Conservation (phyloP, 2,797 vertebrate species). For the Sebastes goodei region DNA sequence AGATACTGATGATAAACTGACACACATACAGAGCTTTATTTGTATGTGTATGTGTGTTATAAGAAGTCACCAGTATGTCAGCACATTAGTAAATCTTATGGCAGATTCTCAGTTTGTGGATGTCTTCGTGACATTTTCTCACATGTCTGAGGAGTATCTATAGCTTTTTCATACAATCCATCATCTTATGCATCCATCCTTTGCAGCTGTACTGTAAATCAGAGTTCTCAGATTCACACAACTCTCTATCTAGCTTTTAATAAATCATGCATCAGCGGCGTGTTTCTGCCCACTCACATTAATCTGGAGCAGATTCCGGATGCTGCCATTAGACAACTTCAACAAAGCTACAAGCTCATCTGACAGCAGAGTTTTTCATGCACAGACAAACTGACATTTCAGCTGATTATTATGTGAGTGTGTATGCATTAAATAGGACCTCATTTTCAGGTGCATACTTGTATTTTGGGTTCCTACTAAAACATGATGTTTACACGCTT, state of each 20-base stretch:
- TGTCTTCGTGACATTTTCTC: constrained; percentile 60
- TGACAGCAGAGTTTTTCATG: constrained; percentile 1
- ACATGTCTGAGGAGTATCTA: constrained; percentile 50
- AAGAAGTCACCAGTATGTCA: constrained; percentile 7
- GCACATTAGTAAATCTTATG: constrained; percentile 20
- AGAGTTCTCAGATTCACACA: constrained; percentile 58
- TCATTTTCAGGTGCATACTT: too few relatives aligned
- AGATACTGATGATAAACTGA: constrained; percentile 27
- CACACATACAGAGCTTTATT: not conserved
- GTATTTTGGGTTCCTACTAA: too few relatives aligned
- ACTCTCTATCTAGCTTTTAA: constrained; percentile 46
- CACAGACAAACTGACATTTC: not conserved
- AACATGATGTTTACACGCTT: too few relatives aligned
- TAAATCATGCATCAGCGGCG: constrained; percentile 36
- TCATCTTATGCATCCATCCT: constrained; percentile 16
- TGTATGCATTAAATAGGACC: not conserved
- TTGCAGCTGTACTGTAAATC: constrained; percentile 35
- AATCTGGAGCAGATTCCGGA: constrained; percentile 38
- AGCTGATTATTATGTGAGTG: not conserved
- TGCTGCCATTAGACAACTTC: not conserved
- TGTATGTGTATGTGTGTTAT: not conserved
- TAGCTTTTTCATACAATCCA: constrained; percentile 35
- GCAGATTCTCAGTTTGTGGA: constrained; percentile 37
- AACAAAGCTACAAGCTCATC: constrained; percentile 1
- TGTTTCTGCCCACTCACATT: constrained; percentile 43